Evolutionary conservation across 2,888 invertebrate species (phyloP).

Genomic region (Metalampra italica): DNA sequence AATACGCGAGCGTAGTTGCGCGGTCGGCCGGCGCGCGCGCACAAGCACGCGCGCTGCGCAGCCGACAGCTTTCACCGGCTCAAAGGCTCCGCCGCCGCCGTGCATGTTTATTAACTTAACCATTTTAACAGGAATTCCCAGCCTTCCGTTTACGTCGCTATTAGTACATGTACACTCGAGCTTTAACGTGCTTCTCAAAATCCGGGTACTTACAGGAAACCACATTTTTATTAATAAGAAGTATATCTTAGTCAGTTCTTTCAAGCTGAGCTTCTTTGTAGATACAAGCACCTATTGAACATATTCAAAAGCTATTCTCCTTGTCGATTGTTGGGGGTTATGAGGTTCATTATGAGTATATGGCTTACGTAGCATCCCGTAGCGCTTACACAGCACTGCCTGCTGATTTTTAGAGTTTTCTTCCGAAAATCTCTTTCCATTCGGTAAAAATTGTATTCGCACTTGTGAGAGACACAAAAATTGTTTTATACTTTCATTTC

Average conservation of each 20-base stretch:
- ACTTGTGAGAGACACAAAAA: no score
- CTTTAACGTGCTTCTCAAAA: neutral
- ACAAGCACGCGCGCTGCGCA: conserved; percentile 13
- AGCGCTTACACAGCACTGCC: no score
- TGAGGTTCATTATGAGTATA: no score
- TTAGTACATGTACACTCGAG: conserved; percentile 39
- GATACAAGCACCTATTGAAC: neutral
- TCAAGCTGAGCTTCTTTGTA: neutral
- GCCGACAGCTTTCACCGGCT: conserved; percentile 65
- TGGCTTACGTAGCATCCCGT: no score
- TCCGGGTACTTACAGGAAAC: neutral
- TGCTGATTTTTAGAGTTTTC: no score
- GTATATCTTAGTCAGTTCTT: neutral
- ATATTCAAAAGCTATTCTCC: no score
- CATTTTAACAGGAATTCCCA: conserved; percentile 65
- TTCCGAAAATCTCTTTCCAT: no score
- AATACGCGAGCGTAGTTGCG: conserved; percentile 30
- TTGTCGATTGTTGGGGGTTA: no score
- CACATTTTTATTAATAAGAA: neutral
- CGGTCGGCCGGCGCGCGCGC: conserved; percentile 33
- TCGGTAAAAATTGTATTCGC: no score
- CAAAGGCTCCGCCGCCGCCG: conserved; percentile 61
- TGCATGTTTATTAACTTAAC: conserved; percentile 71
- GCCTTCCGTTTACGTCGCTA: conserved; percentile 52
- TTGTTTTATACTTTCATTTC: no score